These are phyloP conservation scores for Leptinotarsa texana DNA, from an alignment of 1,140 invertebrate genomes.

Conservation along the genomic window DNA sequence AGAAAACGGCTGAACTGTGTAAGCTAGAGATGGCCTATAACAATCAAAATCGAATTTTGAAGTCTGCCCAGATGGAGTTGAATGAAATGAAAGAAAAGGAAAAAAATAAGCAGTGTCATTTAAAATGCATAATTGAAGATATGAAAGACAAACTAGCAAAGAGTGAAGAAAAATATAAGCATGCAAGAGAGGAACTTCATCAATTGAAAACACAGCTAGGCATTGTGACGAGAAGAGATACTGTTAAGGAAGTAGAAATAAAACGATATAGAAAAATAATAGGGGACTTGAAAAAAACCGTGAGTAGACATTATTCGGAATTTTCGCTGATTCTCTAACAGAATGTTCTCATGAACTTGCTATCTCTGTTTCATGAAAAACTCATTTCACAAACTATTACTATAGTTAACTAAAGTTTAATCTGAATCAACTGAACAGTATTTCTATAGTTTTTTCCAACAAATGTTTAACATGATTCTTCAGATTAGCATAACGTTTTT, in stretches of 20 bases:
- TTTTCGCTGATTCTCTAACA: neutral
- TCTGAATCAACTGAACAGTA: too few relatives aligned
- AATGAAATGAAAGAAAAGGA: constrained; percentile 32
- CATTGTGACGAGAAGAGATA: constrained; percentile 30
- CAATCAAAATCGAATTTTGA: constrained; percentile 33
- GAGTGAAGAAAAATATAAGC: constrained; percentile 26
- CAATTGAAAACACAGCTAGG: constrained; percentile 31
- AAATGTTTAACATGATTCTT: too few relatives aligned
- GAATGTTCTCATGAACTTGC: too few relatives aligned
- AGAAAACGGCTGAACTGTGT: constrained; percentile 35
- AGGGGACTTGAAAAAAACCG: constrained; percentile 35
- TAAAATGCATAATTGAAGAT: constrained; percentile 32
- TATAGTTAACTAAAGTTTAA: too few relatives aligned
- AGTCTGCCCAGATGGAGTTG: constrained; percentile 32
- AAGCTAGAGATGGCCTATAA: constrained; percentile 40
- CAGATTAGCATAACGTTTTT: too few relatives aligned
- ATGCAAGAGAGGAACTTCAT: constrained; percentile 29
- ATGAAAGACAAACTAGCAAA: constrained; percentile 28
- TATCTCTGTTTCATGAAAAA: too few relatives aligned
- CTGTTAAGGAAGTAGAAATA: constrained; percentile 35
- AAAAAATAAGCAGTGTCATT: constrained; percentile 29
- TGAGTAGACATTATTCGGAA: constrained; percentile 22
- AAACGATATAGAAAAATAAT: constrained; percentile 38
- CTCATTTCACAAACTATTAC: too few relatives aligned
- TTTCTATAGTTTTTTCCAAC: too few relatives aligned